Evolutionary conservation across 2,888 invertebrate genomes (phyloP), one percentile per base, ranked within the genome.

Genomic region (Agrotis exclamationis): DNA sequence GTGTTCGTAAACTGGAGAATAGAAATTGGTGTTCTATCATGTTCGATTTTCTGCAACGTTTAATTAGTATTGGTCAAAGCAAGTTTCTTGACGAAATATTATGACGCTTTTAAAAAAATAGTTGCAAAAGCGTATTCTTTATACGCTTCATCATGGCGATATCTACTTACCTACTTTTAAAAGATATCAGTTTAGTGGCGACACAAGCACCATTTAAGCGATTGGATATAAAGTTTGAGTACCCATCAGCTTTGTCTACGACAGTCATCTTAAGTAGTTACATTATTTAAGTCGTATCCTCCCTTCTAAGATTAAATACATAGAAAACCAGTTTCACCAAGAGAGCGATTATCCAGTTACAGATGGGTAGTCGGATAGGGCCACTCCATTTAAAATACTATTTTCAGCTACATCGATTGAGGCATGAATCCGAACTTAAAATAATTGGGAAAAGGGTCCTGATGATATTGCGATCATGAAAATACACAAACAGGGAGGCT

Each of bases 151-250:
- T n/a, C 70, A 60, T 53, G 54, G 45, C 22, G 58, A 76, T 65
- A 64, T 59, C 45, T 68, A 51, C 51, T 22, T 60, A 47, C 47
- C n/a, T n/a, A n/a, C n/a, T n/a, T 56, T 82, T 72, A 68, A 72
- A 85, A 80, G 71, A 86, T 76, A 79, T 74, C 68, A 74, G 59
- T 74, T 81, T 70, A 79, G 66, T 74, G 50, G 50, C 33, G 45
- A 50, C 57, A 71, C 50, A 73, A 79, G 64, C 58, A 74, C 68
- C 76, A 60, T 82, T 82, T 83, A 81, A 82, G 72, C 76, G 84
- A 87, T 86, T 85, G 85, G 76, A 72, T 74, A 79, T 85, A 86
- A 87, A 87, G 57, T 84, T 86, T 85, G 70, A 79, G 74, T 85
- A 70, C 68, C 79, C 82, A 80, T 82, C 67, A 80, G 72, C 67